Conservation (phyloP, 1,140 invertebrate species). For the Anastrepha ludens region DNA sequence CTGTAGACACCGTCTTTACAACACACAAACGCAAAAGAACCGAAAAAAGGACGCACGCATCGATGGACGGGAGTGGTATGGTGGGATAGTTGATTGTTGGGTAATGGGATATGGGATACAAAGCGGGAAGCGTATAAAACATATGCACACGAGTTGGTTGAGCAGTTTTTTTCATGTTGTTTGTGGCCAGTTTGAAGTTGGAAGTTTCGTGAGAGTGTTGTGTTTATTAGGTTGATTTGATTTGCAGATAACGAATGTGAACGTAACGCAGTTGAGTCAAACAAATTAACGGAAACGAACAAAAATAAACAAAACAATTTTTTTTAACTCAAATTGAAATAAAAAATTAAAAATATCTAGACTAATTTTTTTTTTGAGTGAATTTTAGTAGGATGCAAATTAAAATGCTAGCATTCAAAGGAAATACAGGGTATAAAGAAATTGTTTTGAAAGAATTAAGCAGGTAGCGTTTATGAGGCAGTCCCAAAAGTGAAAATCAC, state of each 20-base stretch:
- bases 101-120: background rate
- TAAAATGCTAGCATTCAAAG: background rate
- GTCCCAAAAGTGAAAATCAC: background rate
- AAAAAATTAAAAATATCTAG: background rate
- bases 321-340: conserved; percentile 52
- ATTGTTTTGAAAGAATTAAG: background rate
- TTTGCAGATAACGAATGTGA: background rate
- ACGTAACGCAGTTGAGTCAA: conserved; percentile 22
- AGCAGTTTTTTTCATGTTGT: conserved; percentile 10
- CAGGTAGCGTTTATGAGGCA: background rate
- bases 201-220: background rate
- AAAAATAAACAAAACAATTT: conserved; percentile 50
- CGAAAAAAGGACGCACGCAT: conserved; percentile 6
- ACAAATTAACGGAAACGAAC: conserved; percentile 42
- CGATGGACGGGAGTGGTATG: conserved; percentile 21
- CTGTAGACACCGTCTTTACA: conserved; percentile 71
- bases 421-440: background rate
- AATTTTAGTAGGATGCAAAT: background rate
- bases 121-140: background rate
- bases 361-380: background rate
- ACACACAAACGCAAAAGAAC: conserved; percentile 63
- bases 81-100: conserved; percentile 25
- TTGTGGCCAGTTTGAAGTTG: conserved; percentile 18
- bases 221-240: background rate
- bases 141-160: background rate